Evolutionary conservation across 2,888 invertebrate genomes (phyloP).

Genomic region (Sinelater perroti): DNA sequence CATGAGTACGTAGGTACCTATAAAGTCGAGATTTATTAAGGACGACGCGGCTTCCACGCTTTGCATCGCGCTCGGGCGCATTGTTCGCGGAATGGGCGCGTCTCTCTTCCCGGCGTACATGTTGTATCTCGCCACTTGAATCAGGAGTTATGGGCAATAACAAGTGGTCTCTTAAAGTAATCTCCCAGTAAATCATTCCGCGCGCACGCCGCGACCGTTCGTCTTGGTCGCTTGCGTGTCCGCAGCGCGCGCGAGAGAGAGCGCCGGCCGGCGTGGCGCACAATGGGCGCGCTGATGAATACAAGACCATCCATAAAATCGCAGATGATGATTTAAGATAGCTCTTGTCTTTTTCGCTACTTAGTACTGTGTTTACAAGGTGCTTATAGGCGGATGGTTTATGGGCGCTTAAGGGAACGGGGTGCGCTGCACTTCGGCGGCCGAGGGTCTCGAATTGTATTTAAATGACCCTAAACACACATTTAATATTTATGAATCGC

Average conservation of each 20-base stretch:
- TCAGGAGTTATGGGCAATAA: slow-evolving; percentile 62
- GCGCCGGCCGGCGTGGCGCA: slow-evolving; percentile 44
- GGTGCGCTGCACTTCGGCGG: slow-evolving; percentile 38
- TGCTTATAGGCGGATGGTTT: slow-evolving; percentile 50
- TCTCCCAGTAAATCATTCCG: slow-evolving; percentile 60
- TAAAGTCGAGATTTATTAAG: slow-evolving; percentile 39
- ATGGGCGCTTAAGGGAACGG: slow-evolving; percentile 46
- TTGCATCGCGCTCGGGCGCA: slow-evolving; percentile 34
- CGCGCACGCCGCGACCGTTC: slow-evolving; percentile 55
- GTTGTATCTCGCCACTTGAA: slow-evolving; percentile 57
- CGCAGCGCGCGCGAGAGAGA: slow-evolving; percentile 44
- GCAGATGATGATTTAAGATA: slow-evolving; percentile 62
- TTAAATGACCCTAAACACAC: slow-evolving; percentile 50
- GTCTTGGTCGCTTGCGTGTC: slow-evolving; percentile 48
- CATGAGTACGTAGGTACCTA: slow-evolving; percentile 37
- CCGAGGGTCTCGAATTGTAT: slow-evolving; percentile 47
- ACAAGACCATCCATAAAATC: slow-evolving; percentile 60
- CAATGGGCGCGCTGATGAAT: slow-evolving; percentile 53
- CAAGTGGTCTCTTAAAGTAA: slow-evolving; percentile 63
- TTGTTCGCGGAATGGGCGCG: slow-evolving; percentile 36
- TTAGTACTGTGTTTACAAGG: slow-evolving; percentile 60
- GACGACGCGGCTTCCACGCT: slow-evolving; percentile 39
- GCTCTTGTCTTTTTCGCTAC: slow-evolving; percentile 58
- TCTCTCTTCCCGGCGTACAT: slow-evolving; percentile 45
- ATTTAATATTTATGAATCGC: slow-evolving; percentile 49